Percentiles rank a stretch among this genome's conserved stretches.
phyloP scores from a whole-genome alignment of 2,888 invertebrate species.

The Antitype chi region DNA sequence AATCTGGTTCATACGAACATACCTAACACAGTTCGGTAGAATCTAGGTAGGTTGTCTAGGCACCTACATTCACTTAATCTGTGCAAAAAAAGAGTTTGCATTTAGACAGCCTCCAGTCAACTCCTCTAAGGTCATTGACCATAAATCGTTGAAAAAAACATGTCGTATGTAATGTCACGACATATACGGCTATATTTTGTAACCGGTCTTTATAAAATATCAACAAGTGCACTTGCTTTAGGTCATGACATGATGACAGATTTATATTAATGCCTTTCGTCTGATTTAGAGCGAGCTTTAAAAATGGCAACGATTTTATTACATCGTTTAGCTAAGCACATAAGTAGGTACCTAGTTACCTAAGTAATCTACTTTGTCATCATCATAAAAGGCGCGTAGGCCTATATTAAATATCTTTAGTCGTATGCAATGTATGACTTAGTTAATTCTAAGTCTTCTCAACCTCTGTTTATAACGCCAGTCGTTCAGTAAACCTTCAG shows the following conservation, averaged over 20 bases:
- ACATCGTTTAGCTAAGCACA: neutral
- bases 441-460: no score
- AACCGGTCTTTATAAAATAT: slow-evolving; percentile 47
- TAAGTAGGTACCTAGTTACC: no score
- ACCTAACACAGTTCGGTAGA: neutral
- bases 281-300: slow-evolving; percentile 19
- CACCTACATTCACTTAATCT: slow-evolving; percentile 9
- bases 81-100: slow-evolving; percentile 31
- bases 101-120: slow-evolving; percentile 40
- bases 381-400: neutral
- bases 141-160: slow-evolving; percentile 47
- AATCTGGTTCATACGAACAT: neutral
- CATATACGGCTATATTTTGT: slow-evolving; percentile 28
- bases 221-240: slow-evolving; percentile 47
- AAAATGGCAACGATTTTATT: neutral
- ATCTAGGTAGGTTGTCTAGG: neutral
- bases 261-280: slow-evolving; percentile 36
- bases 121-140: slow-evolving; percentile 65
- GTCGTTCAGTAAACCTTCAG: no score
- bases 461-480: no score
- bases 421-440: no score
- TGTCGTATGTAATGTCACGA: slow-evolving; percentile 50
- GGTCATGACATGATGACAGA: slow-evolving; percentile 38
- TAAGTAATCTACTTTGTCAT: neutral
- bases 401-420: no score